Evolutionary conservation across 1,140 invertebrate species (phyloP), one percentile per base, ranked within the genome.

Genomic region (Charaxes varanes): DNA sequence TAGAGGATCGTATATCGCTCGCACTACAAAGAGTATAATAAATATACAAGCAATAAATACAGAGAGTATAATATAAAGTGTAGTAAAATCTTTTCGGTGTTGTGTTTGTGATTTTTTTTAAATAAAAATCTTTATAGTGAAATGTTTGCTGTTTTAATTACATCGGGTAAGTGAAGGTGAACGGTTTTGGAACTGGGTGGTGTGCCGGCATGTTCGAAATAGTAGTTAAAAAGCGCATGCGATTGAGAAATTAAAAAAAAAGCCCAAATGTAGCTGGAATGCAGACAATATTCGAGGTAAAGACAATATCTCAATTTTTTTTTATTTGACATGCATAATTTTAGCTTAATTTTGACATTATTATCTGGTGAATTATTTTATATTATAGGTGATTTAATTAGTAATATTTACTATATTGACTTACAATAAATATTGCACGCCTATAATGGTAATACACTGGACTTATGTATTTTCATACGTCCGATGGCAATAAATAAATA

Each of bases 81-180:
- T 59, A 40, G 50, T 58, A 52, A 55, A 2, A 12, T 17, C 18
- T 17, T 31, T 37, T 48, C 41, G 51, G 53, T 61, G 65, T 55
- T 38, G 65, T 63, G 57, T 43, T 41, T 61, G 53, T 57, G 49
- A 51, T 49, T 34, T 58, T 41, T 56, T 31, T 53, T n/a, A n/a
- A n/a, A n/a, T n/a, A n/a, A n/a, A n/a, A n/a, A n/a, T n/a, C n/a
- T n/a, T n/a, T n/a, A n/a, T n/a, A n/a, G 66, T 65, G 62, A 55
- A 57, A 57, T 64, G 55, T 50, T 62, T 35, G 60, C 62, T 63
- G 69, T 63, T 54, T 58, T 50, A 48, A 42, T 41, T 59, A 49
- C 36, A 56, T 61, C 74, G 63, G 76, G 76, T 80, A 81, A 81
- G 77, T 78, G 65, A 51, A n/a, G 62, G 70, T 73, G 76, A 57